Evolutionary conservation across 2,888 invertebrate species (phyloP), one percentile per base, ranked within the genome.

Genomic region (Ectropis crepuscularia): DNA sequence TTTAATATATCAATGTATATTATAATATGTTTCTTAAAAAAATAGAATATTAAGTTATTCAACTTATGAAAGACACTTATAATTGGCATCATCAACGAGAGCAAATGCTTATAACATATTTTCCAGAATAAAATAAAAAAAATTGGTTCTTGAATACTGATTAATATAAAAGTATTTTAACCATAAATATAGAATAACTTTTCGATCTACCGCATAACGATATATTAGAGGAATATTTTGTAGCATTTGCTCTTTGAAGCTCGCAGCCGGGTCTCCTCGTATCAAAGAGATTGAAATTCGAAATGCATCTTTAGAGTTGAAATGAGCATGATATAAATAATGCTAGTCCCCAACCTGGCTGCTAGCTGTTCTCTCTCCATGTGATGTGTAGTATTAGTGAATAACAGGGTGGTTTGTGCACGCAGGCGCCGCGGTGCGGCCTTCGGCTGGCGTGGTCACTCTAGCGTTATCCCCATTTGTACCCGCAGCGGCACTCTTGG

Each of bases 401-500:
- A 84, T 92, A 91, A 92, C 89, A 88, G 89, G 88, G 91, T 90
- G 89, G 91, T 92, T 92, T 92, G 77, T 89, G 87, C 89, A 87
- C 88, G 83, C 92, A 92, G 92, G 92, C 89, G 91, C 91, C 91
- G 92, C 92, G 90, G 91, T 92, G 93, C 92, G 93, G 92, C 93
- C 93, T 82, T 93, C 93, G 83, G 93, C 93, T 86, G 93, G 93
- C 85, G 93, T 93, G 90, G 93, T 93, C 92, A 93, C 93, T 93
- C 93, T 93, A 92, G 93, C 93, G 91, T 93, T 93, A 92, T 93
- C 93, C 90, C 93, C 93, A 92, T 93, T 93, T 93, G 93, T 93
- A 90, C 93, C 93, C 93, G 95, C 95, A 96, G 96, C 96, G 93
- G 95, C 96, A 91, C 94, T 96, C 85, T 94, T 96, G 93, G 96